A percentile compares a stretch with the other conserved stretches of the same genome.
Conservation (phyloP, 2,113 vertebrate species). For the Xiphophorus maculatus region DNA sequence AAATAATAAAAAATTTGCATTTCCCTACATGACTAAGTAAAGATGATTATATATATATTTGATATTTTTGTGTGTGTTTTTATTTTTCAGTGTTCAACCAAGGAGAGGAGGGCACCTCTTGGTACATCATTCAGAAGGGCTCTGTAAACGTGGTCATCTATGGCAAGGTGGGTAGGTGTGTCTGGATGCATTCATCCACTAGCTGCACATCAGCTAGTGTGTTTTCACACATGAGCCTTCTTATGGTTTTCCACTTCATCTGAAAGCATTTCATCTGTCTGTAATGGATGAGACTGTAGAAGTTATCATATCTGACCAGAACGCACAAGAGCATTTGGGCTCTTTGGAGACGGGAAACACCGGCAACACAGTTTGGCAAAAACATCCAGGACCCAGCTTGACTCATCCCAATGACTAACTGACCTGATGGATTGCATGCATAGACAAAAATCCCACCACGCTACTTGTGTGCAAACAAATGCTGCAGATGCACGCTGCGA, state of each 20-base stretch:
- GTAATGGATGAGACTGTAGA: constrained; percentile 12
- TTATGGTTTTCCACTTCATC: constrained; percentile 20
- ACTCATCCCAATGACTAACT: constrained; percentile 56
- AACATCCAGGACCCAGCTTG: constrained; percentile 42
- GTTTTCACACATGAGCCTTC: neutral
- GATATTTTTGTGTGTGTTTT: neutral
- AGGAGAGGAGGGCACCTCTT: constrained; percentile 98
- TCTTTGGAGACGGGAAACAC: constrained; percentile 42
- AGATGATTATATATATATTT: constrained; percentile 8
- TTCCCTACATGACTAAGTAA: neutral
- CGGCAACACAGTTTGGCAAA: constrained; percentile 51
- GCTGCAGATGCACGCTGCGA: neutral
- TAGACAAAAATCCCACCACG: constrained; percentile 30
- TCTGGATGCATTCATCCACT: neutral
- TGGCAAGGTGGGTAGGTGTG: constrained; percentile 84
- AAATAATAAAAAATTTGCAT: too few species aligned
- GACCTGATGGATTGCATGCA: constrained; percentile 42
- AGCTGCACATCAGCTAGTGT: neutral
- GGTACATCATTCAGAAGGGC: constrained; percentile 99
- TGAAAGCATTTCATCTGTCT: constrained; percentile 14
- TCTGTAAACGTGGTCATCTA: constrained; percentile 99
- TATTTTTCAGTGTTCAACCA: constrained; percentile 95
- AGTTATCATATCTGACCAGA: constrained; percentile 19
- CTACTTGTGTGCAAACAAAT: constrained; percentile 18
- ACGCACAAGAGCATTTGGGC: constrained; percentile 7